phyloP scores from a whole-genome alignment of 2,888 invertebrate genomes.

The Spatulosminthurus flaviceps region DNA sequence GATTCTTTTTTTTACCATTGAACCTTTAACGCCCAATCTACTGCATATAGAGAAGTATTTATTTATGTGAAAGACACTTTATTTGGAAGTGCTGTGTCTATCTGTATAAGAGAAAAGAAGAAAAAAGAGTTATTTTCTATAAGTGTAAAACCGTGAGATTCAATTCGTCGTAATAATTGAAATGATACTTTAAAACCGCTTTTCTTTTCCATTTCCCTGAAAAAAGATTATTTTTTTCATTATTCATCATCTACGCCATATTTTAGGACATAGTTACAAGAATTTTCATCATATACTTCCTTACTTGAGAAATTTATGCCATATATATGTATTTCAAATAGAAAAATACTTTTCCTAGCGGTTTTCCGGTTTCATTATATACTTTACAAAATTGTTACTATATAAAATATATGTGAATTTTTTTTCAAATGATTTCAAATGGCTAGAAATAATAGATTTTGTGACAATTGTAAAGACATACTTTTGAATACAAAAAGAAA shows the following conservation, averaged over 20 bases:
- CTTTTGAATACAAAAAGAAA: too few relatives aligned
- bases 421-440: too few relatives aligned
- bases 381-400: not conserved
- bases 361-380: slow-evolving; percentile 4
- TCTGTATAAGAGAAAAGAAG: too few relatives aligned
- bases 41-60: too few relatives aligned
- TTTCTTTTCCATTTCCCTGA: slow-evolving; percentile 7
- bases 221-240: not conserved
- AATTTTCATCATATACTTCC: too few relatives aligned
- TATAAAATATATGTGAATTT: not conserved
- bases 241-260: too few relatives aligned
- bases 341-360: slow-evolving; percentile 4
- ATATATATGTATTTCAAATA: not conserved
- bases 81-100: too few relatives aligned
- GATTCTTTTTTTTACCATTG: slow-evolving; percentile 19
- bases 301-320: too few relatives aligned
- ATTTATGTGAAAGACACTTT: too few relatives aligned
- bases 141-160: not conserved
- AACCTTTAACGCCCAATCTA: not conserved
- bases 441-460: too few relatives aligned
- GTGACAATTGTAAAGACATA: too few relatives aligned
- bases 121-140: not conserved
- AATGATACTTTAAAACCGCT: not conserved
- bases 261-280: too few relatives aligned
- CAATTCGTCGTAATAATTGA: not conserved